Evolutionary conservation across 2,888 invertebrate species (phyloP).

Genomic region (Agrochola macilenta): DNA sequence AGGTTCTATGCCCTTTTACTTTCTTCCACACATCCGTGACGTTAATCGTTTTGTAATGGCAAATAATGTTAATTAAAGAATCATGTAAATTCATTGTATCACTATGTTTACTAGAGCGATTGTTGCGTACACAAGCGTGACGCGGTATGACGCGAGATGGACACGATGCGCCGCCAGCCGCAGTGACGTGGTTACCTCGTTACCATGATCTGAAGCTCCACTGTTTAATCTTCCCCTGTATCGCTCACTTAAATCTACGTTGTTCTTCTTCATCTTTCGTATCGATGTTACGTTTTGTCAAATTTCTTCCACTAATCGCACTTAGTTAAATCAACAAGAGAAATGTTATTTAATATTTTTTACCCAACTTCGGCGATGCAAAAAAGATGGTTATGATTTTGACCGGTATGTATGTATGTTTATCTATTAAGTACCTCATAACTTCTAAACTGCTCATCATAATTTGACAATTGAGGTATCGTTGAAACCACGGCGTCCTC

Average conservation of each 20-base stretch:
- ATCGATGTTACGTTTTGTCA: neutral
- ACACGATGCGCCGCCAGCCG: constrained; percentile 4
- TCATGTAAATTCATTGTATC: constrained; percentile 6
- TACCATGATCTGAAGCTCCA: neutral
- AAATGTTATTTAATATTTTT: neutral
- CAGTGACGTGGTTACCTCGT: constrained; percentile 28
- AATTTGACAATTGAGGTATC: too few relatives aligned
- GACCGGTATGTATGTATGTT: too few relatives aligned
- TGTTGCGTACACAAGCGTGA: constrained; percentile 33
- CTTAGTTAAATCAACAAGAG: neutral
- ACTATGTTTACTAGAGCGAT: constrained; percentile 25
- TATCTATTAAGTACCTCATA: too few relatives aligned
- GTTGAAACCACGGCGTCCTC: too few relatives aligned
- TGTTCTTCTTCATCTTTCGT: neutral
- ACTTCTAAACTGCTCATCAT: too few relatives aligned
- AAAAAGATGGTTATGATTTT: too few relatives aligned
- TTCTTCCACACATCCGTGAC: constrained; percentile 18
- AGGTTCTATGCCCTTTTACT: constrained; percentile 18
- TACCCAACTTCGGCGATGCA: too few relatives aligned
- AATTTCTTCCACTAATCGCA: neutral
- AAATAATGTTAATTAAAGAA: constrained; percentile 5
- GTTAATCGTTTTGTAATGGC: constrained; percentile 14
- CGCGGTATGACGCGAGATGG: constrained; percentile 17
- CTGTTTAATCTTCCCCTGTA: neutral
- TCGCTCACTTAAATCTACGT: neutral